Evolutionary conservation across 2,888 invertebrate genomes (phyloP), one percentile per base, ranked within the genome.

Genomic region (Coleophora deauratella): DNA sequence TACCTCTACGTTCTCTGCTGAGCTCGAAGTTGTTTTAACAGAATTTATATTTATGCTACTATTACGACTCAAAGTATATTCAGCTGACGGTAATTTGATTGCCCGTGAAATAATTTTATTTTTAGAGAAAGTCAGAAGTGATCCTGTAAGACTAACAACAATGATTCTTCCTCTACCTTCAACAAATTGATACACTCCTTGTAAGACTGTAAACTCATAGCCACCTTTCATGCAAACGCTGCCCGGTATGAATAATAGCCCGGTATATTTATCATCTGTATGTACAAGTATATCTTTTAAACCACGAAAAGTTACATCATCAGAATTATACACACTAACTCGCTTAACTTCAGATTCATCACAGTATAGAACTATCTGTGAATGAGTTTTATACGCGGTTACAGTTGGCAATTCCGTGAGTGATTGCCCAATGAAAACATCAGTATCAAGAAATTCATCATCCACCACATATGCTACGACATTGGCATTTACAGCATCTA

Each of bases 351-450:
- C 30, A 2, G 36, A 14, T 9, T 33, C 27, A n/a, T 44, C 35
- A 11, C 21, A 41, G 14, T 38, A 33, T 0, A 44, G 28, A 9
- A 37, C 35, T 3, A 44, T 13, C 2, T 9, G n/a, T 2, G 35
- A 21, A 15, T 14, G 37, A 10, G 41, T 40, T 21, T 45, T 45
- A 9, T 37, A 31, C 6, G 39, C 42, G 3, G 11, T 35, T 11
- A 45, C 32, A n/a, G 35, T 12, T 3, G 45, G 27, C 27, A 33
- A 14, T 11, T 46, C 46, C 1, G 44, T 46, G 7, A 46, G 14
- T 27, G 38, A 35, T 31, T 47, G 46, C 1, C 46, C 44, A n/a
- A 47, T 33, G 2, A 47, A 9, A 14, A 47, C 3, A 10, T 41
- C 41, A 9, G 34, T 21, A 30, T 8, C 34, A n/a, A 46, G n/a